Base-by-base conservation (phyloP, 2,113 vertebrate genomes). In the Cacatua alba region DNA sequence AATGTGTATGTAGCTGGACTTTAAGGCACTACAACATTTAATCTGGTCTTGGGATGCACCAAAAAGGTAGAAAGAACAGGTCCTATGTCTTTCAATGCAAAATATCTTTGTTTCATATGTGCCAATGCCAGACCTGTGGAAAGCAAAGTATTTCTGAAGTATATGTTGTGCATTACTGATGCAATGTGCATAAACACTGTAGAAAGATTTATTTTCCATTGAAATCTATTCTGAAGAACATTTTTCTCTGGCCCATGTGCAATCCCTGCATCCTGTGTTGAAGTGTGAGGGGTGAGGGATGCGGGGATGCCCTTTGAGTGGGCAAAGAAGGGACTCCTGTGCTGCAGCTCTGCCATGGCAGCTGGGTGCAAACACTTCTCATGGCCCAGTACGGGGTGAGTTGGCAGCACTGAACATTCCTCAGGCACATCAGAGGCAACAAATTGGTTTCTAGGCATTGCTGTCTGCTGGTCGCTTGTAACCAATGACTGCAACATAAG, bases 331-430 rank as follows among this genome's bases (percentile, higher is more conserved):
- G 65, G 43, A 28, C 24, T 48, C 21, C 51, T 57, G 11, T 48
- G 82, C n/a, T 39, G 49, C 13, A 39, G n/a, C 39, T 53, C 65
- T 71, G 57, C 65, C 13, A 2, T 15, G 33, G 44, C 39, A 70
- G 33, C 37, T 72, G 19, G 31, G 25, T 63, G 16, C 2, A 2
- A 24, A 59, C 33, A 20, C 25, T 52, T 63, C 48, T 16, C 5
- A 1, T 59, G 71, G 71, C 15, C 24, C 14, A 3, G 10, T 12
- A 6, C 18, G 31, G 44, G 29, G 16, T 35, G 52, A 35, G 24
- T 25, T 17, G 15, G 44, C 25, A 60, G 44, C 33, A 4, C 7
- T 0, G 0, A 31, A 13, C 20, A 1, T 18, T 62, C 39, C 10
- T 55, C n/a, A 31, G 23, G 14, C 12, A 26, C 31, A 39, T 33